Evolutionary conservation across 2,797 vertebrate species (phyloP).

Genomic region (Moxostoma hubbsi): DNA sequence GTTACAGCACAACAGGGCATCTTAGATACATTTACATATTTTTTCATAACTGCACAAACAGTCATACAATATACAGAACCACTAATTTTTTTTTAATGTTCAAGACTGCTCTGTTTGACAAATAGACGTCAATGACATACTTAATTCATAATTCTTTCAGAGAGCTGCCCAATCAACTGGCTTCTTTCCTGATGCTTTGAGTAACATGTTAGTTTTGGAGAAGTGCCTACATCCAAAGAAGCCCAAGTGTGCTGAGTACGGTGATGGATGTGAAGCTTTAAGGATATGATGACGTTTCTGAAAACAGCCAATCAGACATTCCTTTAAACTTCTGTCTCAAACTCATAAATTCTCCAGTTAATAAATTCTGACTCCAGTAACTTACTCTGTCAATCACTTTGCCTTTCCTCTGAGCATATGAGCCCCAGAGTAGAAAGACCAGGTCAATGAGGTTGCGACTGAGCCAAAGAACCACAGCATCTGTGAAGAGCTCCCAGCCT

Average conservation of each 20-base stretch:
- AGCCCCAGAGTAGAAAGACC: slow-evolving; percentile 95
- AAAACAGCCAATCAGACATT: background rate
- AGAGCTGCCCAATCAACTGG: slow-evolving; percentile 81
- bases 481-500: slow-evolving; percentile 95
- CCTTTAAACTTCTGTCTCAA: background rate
- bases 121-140: background rate
- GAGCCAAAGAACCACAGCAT: slow-evolving; percentile 87
- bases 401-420: slow-evolving; percentile 93
- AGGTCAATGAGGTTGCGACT: slow-evolving; percentile 82
- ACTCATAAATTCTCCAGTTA: background rate
- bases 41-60: background rate
- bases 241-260: slow-evolving; percentile 79
- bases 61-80: background rate
- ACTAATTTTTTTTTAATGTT: background rate
- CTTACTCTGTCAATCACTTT: slow-evolving; percentile 86
- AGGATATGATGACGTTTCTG: slow-evolving; percentile 87
- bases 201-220: slow-evolving; percentile 80
- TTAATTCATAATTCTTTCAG: slow-evolving; percentile 43
- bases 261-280: slow-evolving; percentile 83
- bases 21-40: background rate
- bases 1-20: background rate
- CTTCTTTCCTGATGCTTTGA: slow-evolving; percentile 76
- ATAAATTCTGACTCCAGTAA: slow-evolving; percentile 2
- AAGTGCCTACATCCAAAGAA: slow-evolving; percentile 85
- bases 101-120: background rate